A percentile compares a stretch with the other conserved stretches of the same genome.
These are phyloP conservation scores for Brachyptera putata DNA, from an alignment of 2,888 invertebrate species.

Conservation along the genomic window DNA sequence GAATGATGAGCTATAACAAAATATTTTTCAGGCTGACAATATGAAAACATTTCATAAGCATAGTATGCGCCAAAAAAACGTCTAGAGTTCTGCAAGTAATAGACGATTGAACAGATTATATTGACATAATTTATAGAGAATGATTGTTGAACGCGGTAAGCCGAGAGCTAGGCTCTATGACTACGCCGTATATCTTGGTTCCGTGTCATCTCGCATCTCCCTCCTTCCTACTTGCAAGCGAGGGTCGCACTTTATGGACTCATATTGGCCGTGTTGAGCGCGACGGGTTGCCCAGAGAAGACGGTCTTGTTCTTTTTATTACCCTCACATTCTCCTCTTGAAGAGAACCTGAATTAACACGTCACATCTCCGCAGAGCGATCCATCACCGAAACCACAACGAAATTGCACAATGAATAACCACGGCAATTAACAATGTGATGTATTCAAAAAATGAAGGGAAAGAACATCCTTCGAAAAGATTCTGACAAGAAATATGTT, in stretches of 20 bases:
- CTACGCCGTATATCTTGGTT: neutral
- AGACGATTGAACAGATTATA: neutral
- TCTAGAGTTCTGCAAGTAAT: no score
- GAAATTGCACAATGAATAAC: conserved; percentile 9
- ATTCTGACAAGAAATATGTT: no score
- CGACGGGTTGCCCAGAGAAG: neutral
- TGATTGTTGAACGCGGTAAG: no score
- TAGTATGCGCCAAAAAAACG: no score
- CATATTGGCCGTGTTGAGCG: conserved; percentile 15
- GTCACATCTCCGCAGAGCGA: neutral
- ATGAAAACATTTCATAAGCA: no score
- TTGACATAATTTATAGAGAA: neutral
- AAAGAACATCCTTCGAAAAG: no score
- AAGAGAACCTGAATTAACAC: neutral
- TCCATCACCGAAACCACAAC: neutral
- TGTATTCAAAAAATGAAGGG: no score
- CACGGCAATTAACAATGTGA: no score
- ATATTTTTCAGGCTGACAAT: no score
- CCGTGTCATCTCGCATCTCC: neutral
- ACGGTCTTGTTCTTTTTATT: neutral
- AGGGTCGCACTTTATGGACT: neutral
- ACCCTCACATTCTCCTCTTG: neutral
- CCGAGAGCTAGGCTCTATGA: neutral
- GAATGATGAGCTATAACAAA: neutral
- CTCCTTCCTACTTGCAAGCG: neutral